These are phyloP conservation scores for Phthorimaea operculella DNA, from an alignment of 1,140 invertebrate genomes.

Conservation along the genomic window DNA sequence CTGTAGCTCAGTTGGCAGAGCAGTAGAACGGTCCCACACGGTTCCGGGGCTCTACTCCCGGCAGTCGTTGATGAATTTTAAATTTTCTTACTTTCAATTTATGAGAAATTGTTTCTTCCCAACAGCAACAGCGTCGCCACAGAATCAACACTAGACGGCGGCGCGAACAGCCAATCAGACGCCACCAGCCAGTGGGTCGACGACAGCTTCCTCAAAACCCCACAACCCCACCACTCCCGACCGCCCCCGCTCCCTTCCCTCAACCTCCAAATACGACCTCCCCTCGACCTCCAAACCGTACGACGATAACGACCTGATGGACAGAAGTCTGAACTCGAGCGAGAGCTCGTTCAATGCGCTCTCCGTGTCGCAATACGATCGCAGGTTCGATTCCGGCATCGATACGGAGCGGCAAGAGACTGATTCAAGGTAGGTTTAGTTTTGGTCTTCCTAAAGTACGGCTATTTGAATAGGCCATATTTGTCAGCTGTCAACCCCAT, in stretches of 20 bases:
- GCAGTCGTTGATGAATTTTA: too few relatives aligned
- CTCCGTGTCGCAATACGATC: constrained; percentile 48
- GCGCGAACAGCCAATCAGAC: constrained; percentile 40
- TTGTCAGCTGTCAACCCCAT: too few relatives aligned
- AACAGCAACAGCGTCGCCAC: constrained; percentile 26
- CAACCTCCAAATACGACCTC: constrained; percentile 38
- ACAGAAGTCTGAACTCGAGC: constrained; percentile 48
- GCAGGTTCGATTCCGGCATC: constrained; percentile 44
- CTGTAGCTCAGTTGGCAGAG: too few relatives aligned
- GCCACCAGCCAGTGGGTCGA: constrained; percentile 66
- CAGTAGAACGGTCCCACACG: too few relatives aligned
- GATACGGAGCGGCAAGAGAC: constrained; percentile 34
- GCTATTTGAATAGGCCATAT: too few relatives aligned
- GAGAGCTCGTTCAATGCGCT: constrained; percentile 60
- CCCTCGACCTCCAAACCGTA: constrained; percentile 48
- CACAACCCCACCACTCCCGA: constrained; percentile 24
- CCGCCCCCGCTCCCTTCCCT: constrained; percentile 18
- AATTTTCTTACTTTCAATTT: too few relatives aligned
- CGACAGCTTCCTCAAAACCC: constrained; percentile 52
- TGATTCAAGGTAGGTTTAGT: constrained; percentile 10
- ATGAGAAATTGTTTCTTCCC: neutral
- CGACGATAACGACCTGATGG: constrained; percentile 50
- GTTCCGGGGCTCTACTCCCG: too few relatives aligned
- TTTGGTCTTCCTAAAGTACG: too few relatives aligned
- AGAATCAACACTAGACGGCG: constrained; percentile 33